A percentile compares a stretch with the other conserved stretches of the same genome.
Evolutionary conservation across 1,140 invertebrate genomes (phyloP).

Genomic region (Drosophila murphyi): DNA sequence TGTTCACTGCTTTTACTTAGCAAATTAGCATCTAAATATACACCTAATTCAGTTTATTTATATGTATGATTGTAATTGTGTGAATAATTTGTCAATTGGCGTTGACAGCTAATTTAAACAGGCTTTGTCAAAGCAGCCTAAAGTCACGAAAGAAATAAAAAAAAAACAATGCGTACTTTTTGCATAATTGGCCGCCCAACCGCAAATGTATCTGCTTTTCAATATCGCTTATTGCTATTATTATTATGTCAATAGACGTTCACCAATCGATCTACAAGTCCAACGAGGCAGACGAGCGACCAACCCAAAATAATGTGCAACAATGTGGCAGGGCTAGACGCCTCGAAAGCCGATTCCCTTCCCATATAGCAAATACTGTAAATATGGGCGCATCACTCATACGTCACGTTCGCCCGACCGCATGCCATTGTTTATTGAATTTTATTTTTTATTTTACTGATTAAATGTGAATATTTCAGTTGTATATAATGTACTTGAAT

Average conservation of each 20-base stretch:
- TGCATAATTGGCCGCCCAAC: constrained; percentile 44
- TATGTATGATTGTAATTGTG: not conserved
- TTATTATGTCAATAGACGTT: constrained; percentile 15
- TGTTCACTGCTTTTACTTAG: not conserved
- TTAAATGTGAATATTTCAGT: constrained; percentile 52
- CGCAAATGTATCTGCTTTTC: constrained; percentile 20
- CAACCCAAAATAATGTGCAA: constrained; percentile 7
- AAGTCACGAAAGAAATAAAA: not conserved
- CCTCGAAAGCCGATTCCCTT: not conserved
- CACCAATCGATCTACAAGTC: not conserved
- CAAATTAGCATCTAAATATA: not conserved
- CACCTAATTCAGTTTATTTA: constrained; percentile 29
- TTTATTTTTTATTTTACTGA: constrained; percentile 39
- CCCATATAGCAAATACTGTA: constrained; percentile 15
- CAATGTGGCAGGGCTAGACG: constrained; percentile 16
- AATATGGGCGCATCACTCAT: constrained; percentile 45
- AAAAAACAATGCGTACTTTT: constrained; percentile 18
- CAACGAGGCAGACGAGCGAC: not conserved
- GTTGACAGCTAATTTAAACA: constrained; percentile 3
- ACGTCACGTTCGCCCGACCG: constrained; percentile 38
- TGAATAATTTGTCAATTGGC: constrained; percentile 22
- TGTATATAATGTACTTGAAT: constrained; percentile 26
- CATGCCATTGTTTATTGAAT: constrained; percentile 19
- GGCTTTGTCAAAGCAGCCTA: not conserved
- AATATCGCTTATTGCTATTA: constrained; percentile 40